phyloP scores from a whole-genome alignment of 37 sponge, comb jelly and placozoan species.

The Geodia barretti region DNA sequence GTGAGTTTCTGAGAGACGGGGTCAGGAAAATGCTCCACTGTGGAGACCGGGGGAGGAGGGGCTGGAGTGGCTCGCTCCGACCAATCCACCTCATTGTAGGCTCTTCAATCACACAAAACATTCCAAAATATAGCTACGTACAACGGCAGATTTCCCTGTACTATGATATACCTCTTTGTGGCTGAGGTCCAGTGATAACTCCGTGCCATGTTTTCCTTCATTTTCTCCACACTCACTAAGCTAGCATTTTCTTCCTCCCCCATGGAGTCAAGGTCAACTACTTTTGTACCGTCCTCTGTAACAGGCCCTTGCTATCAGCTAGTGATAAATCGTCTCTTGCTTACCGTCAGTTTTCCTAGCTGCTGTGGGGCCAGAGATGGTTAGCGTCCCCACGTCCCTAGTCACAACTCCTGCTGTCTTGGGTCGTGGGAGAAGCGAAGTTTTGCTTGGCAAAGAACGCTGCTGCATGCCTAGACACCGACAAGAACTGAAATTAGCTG shows the following conservation, averaged over 20 bases:
- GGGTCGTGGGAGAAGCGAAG: background rate
- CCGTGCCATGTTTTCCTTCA: background rate
- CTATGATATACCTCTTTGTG: conserved; percentile 27
- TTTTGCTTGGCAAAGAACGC: background rate
- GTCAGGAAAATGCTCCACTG: conserved; percentile 48
- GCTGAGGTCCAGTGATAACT: conserved; percentile 28
- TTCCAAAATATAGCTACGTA: no score
- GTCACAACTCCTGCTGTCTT: background rate
- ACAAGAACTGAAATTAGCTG: no score
- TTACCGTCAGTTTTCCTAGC: no score
- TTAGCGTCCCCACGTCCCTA: background rate
- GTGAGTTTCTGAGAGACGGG: conserved; percentile 63
- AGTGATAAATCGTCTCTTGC: no score
- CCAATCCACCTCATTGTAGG: conserved; percentile 56
- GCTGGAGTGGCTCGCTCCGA: conserved; percentile 8
- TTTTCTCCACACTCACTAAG: background rate
- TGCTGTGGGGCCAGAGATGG: no score
- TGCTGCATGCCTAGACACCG: background rate
- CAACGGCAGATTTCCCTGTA: background rate
- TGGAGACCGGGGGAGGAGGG: conserved; percentile 3
- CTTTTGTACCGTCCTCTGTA: no score
- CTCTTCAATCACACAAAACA: no score
- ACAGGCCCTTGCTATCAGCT: no score
- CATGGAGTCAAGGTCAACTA: no score
- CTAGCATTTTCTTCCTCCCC: no score